Base-by-base conservation (phyloP, 2,888 invertebrate species). In the Hypena proboscidalis region DNA sequence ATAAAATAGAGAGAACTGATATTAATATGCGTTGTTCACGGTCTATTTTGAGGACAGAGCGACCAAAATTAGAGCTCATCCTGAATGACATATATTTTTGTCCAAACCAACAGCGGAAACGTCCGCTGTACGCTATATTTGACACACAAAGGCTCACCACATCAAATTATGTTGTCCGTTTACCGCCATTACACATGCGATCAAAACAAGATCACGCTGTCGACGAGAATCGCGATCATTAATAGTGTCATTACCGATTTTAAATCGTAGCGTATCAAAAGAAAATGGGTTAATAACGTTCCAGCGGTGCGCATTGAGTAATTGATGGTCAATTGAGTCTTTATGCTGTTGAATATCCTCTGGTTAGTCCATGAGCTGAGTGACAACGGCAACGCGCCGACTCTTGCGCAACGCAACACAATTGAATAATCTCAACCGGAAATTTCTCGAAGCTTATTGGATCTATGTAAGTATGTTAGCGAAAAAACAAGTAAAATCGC, bases 281-380 rank as follows among this genome's bases (percentile, higher is more conserved):
- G 10, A 45, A 52, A 57, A 61, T 42, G 35, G 23, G 31, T 47
- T 42, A 25, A 32, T 35, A 22, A 7, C 15, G 34, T 56, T 56
- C 32, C 43, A 34, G 31, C 38, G 32, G 9, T 14, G 22, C 10
- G 29, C 25, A 27, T 40, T 37, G 27, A 47, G 32, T 48, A 48
- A 62, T 41, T 59, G 50, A 20, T 48, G 34, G 3, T 45, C 56
- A 59, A 57, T 49, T 49, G 41, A 39, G 44, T 34, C 21, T 37
- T 29, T 48, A 37, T 36, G 29, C 21, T 13, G 37, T 41, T 55
- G 43, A 47, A 47, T 46, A 48, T 41, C 36, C 26, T 41, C 26
- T 41, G 39, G 37, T 36, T 52, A 41, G 22, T 27, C 26, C 38
- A 45, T 22, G 27, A 44, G 55, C 31, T 44, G 25, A 14, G 25